Base-by-base conservation (phyloP, 2,888 invertebrate species). In the Drosophila kambysellisi region DNA sequence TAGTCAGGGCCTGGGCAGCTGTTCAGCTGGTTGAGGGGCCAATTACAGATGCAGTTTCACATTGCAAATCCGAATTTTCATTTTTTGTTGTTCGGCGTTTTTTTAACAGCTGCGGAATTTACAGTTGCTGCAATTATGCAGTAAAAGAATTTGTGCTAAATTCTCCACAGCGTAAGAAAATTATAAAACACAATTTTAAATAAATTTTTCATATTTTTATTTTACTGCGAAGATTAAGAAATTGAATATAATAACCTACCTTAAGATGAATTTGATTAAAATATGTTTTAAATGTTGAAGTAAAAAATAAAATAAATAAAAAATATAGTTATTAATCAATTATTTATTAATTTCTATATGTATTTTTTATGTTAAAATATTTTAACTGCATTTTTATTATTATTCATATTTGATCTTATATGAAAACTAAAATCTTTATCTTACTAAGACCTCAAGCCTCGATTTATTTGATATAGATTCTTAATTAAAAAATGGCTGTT, bases 1-100 rank as follows among this genome's bases (percentile, higher is more conserved):
- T 9, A 63, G 43, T 35, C 43, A 15, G 15, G n/a, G 11, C 1
- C 15, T 37, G 59, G 54, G 54, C 70, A 72, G 76, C 64, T 73
- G 74, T 25, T 43, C 11, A 25, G 25, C 46, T 29, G 4, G 17
- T 2, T n/a, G 4, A 6, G 20, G 15, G 3, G 57, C 30, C 37
- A 48, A 48, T 59, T 66, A 4, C n/a, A 29, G 35, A 20, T 46
- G 41, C 15, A 20, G 15, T 54, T 62, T 54, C 39, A 29, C 29
- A 32, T 56, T 37, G 50, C 25, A 51, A 48, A 59, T 33, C 30
- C 1, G 8, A 20, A 37, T 32, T 32, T 53, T 2, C 11, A 0
- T 37, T 4, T 57, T 37, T 41, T n/a, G 30, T n/a, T 41, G 12
- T 30, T 9, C 29, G 3, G 2, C 1, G 1, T 25, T 41, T 52